These are phyloP conservation scores for Cossypha heuglini DNA, from an alignment of 2,797 vertebrate genomes.

Conservation along the genomic window DNA sequence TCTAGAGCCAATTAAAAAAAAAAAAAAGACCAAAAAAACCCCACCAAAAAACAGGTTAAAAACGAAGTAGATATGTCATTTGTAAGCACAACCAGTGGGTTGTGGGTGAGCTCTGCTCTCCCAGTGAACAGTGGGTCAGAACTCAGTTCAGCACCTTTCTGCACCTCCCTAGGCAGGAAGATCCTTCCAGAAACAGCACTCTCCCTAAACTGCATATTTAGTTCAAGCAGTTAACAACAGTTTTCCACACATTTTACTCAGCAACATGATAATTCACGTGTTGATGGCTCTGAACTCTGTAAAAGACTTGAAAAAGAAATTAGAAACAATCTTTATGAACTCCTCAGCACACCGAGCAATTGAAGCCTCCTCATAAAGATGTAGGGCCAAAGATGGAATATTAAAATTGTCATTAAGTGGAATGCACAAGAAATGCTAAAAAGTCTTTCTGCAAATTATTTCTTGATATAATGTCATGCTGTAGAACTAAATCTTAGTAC, in stretches of 20 bases:
- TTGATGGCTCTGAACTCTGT: constrained; percentile 12
- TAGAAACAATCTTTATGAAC: constrained; percentile 59
- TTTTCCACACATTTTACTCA: neutral
- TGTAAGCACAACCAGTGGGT: neutral
- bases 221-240: neutral
- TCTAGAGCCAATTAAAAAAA: neutral
- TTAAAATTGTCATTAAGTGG: constrained; percentile 67
- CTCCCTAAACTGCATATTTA: neutral
- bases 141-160: neutral
- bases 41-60: neutral
- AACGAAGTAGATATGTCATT: neutral
- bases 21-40: neutral
- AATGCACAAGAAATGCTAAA: constrained; percentile 63
- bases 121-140: rapidly evolving
- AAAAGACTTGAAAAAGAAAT: constrained; percentile 55
- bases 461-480: constrained; percentile 70
- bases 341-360: constrained; percentile 41
- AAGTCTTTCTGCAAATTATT: constrained; percentile 72
- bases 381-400: constrained; percentile 63
- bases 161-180: neutral
- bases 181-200: neutral
- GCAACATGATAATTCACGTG: neutral
- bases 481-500: constrained; percentile 73
- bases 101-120: neutral
- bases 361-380: constrained; percentile 53